These are phyloP conservation scores for Parauchenoglanis punctatus DNA, from an alignment of 2,797 vertebrate species.

Conservation along the genomic window DNA sequence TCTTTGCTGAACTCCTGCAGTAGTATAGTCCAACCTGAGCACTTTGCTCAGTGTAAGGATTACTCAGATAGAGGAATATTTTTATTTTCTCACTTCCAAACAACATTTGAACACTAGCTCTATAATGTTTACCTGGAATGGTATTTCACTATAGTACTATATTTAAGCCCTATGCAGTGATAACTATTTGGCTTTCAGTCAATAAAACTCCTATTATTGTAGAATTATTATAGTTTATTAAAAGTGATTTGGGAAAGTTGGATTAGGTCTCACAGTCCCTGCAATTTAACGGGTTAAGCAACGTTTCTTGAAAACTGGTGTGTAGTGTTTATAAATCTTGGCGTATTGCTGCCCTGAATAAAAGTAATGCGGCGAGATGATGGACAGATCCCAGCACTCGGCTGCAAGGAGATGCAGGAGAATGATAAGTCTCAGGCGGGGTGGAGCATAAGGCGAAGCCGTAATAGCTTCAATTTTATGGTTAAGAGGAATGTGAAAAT, in stretches of 20 bases:
- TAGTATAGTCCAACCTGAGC: background rate
- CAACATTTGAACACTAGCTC: background rate
- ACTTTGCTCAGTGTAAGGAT: background rate
- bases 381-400: slow-evolving; percentile 5
- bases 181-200: background rate
- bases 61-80: background rate
- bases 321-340: background rate
- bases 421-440: slow-evolving; percentile 67
- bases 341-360: background rate
- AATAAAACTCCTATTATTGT: background rate
- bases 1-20: background rate
- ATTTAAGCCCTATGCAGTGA: background rate
- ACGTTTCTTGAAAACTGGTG: background rate
- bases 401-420: slow-evolving; percentile 58
- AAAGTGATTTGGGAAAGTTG: background rate
- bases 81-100: background rate
- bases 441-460: slow-evolving; percentile 62
- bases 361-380: background rate
- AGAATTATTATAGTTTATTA: background rate
- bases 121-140: background rate
- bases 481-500: slow-evolving; percentile 74
- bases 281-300: background rate
- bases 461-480: slow-evolving; percentile 77
- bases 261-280: background rate
- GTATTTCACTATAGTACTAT: background rate